Conservation (phyloP, 2,113 vertebrate species). For the human region GRCh38 chr11:134899501-134900000, state of each 20-base stretch:
- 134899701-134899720: not conserved
- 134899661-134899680: not conserved
- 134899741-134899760: not conserved
- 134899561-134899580: not conserved
- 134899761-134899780: not conserved
- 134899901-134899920: not conserved
- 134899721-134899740: not conserved
- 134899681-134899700: not conserved
- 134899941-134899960: not conserved
- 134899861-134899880: accelerated
- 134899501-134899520: not conserved
- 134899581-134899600: not conserved
- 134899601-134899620: not conserved
- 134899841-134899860: not conserved
- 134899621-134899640: not conserved
- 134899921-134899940: not conserved
- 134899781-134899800: not conserved
- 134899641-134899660: not conserved
- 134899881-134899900: not conserved
- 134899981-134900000: not conserved
- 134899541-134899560: not conserved
- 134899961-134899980: not conserved
- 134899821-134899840: not conserved
- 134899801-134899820: not conserved
- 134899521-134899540: not conserved